These are phyloP conservation scores for Ditula angustiorana DNA, from an alignment of 2,888 invertebrate species.

Conservation along the genomic window DNA sequence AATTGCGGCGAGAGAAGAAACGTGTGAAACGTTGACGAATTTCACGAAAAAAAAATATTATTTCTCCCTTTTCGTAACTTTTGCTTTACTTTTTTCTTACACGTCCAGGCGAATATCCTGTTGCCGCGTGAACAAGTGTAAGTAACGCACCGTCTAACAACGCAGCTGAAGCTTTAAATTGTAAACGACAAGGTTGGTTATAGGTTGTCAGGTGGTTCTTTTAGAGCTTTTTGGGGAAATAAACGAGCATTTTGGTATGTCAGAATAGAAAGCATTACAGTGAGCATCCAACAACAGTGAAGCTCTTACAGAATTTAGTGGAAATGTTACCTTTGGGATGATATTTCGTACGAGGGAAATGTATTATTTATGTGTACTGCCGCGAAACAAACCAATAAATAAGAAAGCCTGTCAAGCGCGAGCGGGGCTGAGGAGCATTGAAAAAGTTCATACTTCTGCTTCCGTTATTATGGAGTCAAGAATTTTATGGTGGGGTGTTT, in stretches of 20 bases:
- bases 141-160: neutral
- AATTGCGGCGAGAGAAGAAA: constrained; percentile 20
- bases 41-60: constrained; percentile 29
- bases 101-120: constrained; percentile 24
- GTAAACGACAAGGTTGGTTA: neutral
- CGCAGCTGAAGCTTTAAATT: neutral
- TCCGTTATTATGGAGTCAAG: neutral
- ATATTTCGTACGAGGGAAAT: constrained; percentile 31
- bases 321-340: constrained; percentile 56
- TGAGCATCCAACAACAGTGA: constrained; percentile 48
- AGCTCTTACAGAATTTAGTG: constrained; percentile 61
- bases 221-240: neutral
- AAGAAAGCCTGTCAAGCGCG: constrained; percentile 35
- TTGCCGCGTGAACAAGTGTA: neutral
- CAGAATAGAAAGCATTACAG: constrained; percentile 50
- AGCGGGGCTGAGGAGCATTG: constrained; percentile 23
- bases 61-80: constrained; percentile 27
- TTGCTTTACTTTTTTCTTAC: constrained; percentile 37
- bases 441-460: constrained; percentile 11
- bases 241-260: constrained; percentile 48
- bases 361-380: constrained; percentile 40
- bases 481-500: neutral
- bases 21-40: constrained; percentile 38
- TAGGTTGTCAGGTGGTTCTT: neutral
- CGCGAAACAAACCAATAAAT: constrained; percentile 40